Evolutionary conservation across 2,888 invertebrate genomes (phyloP).

Genomic region (Agrilus cyanescens): DNA sequence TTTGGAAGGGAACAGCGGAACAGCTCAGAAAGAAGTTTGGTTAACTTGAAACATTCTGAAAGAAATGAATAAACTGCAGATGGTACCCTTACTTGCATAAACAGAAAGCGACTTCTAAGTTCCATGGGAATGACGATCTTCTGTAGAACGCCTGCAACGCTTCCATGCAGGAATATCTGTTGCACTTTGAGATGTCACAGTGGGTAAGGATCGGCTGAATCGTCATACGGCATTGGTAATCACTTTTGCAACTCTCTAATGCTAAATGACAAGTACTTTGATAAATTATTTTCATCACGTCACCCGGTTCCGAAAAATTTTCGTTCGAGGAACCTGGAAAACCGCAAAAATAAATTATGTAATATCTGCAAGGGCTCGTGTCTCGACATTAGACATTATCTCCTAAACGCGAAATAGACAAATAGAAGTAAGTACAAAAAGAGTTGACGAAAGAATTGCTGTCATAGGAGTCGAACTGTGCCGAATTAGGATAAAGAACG

Average conservation of each 20-base stretch:
- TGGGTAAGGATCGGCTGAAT: conserved; percentile 76
- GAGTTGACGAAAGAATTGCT: too few relatives aligned
- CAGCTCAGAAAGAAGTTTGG: too few relatives aligned
- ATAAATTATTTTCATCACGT: conserved; percentile 43
- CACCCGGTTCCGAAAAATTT: conserved; percentile 20
- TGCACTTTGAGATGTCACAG: conserved; percentile 67
- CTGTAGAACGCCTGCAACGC: conserved; percentile 78
- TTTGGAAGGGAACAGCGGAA: too few relatives aligned
- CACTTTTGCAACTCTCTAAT: conserved; percentile 68
- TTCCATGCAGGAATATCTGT: conserved; percentile 78
- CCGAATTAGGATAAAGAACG: too few relatives aligned
- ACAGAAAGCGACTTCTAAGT: conserved; percentile 84
- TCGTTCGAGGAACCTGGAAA: conserved; percentile 26
- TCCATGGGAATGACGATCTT: conserved; percentile 67
- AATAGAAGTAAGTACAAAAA: too few relatives aligned
- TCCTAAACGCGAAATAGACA: too few relatives aligned
- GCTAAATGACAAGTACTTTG: conserved; percentile 84
- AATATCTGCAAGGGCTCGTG: too few relatives aligned
- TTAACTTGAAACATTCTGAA: neutral
- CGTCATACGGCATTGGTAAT: conserved; percentile 65
- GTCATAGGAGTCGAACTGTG: too few relatives aligned
- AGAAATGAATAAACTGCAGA: neutral
- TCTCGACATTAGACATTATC: too few relatives aligned
- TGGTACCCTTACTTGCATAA: conserved; percentile 68
- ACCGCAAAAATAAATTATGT: too few relatives aligned